Conservation (phyloP, 2,888 invertebrate species). For the Tromatobia lineatoria region DNA sequence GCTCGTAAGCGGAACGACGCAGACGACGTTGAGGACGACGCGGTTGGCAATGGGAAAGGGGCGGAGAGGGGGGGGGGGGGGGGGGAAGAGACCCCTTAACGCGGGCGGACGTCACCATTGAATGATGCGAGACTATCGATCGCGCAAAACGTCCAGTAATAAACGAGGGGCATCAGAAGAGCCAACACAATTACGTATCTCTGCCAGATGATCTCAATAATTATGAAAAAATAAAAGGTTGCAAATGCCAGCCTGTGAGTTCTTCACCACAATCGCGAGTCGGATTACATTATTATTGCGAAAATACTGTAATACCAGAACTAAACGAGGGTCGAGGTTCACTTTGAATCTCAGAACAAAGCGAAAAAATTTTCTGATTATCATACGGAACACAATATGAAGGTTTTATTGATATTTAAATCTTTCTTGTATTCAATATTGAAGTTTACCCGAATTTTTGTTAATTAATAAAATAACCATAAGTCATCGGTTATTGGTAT, state of each 20-base stretch:
- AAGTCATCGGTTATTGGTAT: too few relatives aligned
- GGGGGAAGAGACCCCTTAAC: constrained; percentile 35
- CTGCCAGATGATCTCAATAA: background rate
- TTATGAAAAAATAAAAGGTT: background rate
- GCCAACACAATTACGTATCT: constrained; percentile 14
- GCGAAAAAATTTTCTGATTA: background rate
- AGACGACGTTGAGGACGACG: constrained; percentile 12
- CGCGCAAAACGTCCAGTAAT: constrained; percentile 36
- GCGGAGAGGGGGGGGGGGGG: constrained; percentile 33
- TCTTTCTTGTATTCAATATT: too few relatives aligned
- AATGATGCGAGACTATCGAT: constrained; percentile 61
- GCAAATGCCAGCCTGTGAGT: too few relatives aligned
- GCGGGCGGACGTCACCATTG: constrained; percentile 62
- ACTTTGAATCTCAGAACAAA: too few relatives aligned
- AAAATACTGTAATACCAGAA: too few relatives aligned
- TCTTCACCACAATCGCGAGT: background rate
- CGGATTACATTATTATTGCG: too few relatives aligned
- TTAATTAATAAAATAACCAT: too few relatives aligned
- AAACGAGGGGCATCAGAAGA: constrained; percentile 38
- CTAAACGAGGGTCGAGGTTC: too few relatives aligned
- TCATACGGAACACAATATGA: too few relatives aligned
- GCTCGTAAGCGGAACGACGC: constrained; percentile 34
- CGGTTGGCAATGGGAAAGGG: constrained; percentile 40
- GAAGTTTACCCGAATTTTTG: too few relatives aligned
- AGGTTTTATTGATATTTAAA: too few relatives aligned